These are phyloP conservation scores for Holcopasites calliopsidis DNA, from an alignment of 1,140 invertebrate species.

Conservation along the genomic window DNA sequence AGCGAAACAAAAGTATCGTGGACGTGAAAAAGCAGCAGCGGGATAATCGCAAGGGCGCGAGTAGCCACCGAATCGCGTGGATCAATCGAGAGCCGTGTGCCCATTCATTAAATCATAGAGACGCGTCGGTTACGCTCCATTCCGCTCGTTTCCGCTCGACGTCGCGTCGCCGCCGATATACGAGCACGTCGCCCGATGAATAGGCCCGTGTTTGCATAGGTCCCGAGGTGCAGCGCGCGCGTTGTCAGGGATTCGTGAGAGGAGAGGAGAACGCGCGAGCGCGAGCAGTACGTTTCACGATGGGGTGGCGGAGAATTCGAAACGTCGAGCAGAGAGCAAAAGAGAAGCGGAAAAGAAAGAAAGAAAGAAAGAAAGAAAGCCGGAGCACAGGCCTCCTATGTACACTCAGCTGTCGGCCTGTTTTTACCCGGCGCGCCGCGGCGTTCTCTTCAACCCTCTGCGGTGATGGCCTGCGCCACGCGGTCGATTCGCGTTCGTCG, in stretches of 20 bases:
- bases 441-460: no score
- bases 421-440: constrained; percentile 52
- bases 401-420: constrained; percentile 46
- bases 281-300: constrained; percentile 5
- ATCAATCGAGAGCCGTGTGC: constrained; percentile 8
- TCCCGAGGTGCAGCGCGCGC: constrained; percentile 61
- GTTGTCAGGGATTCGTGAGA: constrained; percentile 19
- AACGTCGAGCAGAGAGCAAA: constrained; percentile 17
- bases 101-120: constrained; percentile 64
- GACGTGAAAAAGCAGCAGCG: no score
- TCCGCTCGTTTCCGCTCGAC: constrained; percentile 32
- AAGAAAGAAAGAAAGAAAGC: constrained; percentile 35
- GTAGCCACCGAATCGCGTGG: background rate
- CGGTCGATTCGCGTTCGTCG: no score
- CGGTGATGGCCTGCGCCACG: no score
- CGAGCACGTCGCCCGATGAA: constrained; percentile 68
- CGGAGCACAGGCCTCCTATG: constrained; percentile 29
- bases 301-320: constrained; percentile 31
- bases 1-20: no score
- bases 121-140: constrained; percentile 41
- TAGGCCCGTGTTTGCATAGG: constrained; percentile 73
- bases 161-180: constrained; percentile 38
- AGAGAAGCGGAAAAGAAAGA: constrained; percentile 5
- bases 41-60: background rate
- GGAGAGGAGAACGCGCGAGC: background rate